These are phyloP conservation scores for Montipora capitata DNA, from an alignment of 92 coral and sea anemone genomes.

Conservation along the genomic window DNA sequence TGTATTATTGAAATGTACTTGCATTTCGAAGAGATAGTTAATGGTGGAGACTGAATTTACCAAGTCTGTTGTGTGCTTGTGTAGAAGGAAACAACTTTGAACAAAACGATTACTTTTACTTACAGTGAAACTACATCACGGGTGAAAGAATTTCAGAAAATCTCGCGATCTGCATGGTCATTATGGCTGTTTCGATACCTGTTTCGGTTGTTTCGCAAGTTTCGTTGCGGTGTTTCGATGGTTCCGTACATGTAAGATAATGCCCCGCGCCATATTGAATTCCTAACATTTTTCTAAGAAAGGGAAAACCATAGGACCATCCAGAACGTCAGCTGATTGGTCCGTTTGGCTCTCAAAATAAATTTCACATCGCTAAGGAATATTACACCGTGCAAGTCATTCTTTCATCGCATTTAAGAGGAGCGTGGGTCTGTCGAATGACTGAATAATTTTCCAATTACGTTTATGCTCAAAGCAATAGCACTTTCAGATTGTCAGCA, in stretches of 20 bases:
- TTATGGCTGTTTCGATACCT: too few relatives aligned
- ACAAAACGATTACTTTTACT: too few relatives aligned
- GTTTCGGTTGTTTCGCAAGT: too few relatives aligned
- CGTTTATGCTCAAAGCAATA: not conserved
- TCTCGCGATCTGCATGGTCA: too few relatives aligned
- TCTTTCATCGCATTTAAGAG: not conserved
- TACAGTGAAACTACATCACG: too few relatives aligned
- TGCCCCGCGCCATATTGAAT: not conserved
- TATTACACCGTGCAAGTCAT: not conserved
- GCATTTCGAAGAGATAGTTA: too few relatives aligned
- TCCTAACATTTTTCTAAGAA: conserved; percentile 20
- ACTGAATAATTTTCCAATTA: not conserved
- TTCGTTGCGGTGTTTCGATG: too few relatives aligned
- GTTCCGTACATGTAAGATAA: not conserved
- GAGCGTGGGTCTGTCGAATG: not conserved
- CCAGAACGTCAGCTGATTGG: conserved; percentile 34
- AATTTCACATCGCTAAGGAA: conserved; percentile 10
- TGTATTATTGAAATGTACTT: too few relatives aligned
- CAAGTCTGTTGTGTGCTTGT: too few relatives aligned
- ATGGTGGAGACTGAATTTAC: too few relatives aligned
- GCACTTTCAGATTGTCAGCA: not conserved
- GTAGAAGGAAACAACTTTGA: too few relatives aligned
- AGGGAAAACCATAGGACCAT: conserved; percentile 13
- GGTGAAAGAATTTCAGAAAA: too few relatives aligned
- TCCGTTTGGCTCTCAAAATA: not conserved